These are phyloP conservation scores for Pluvialis apricaria DNA, from an alignment of 2,113 vertebrate genomes.

Conservation along the genomic window DNA sequence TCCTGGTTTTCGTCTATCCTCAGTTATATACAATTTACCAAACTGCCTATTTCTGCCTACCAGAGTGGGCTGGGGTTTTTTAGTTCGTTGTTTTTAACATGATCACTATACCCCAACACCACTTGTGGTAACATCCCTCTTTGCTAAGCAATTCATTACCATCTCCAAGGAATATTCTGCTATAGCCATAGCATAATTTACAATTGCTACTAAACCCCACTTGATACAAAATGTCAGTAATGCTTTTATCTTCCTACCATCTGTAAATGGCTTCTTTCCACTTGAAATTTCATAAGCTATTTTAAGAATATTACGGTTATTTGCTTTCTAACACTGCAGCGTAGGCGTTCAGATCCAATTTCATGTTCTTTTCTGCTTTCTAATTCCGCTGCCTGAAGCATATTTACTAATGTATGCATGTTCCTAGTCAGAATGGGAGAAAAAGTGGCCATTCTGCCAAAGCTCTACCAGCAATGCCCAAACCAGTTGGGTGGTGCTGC, in stretches of 20 bases:
- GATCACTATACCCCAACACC: background rate
- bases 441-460: constrained; percentile 17
- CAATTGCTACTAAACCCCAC: background rate
- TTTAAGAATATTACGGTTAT: constrained; percentile 44
- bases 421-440: background rate
- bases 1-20: background rate
- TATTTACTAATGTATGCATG: constrained; percentile 25
- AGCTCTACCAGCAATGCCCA: background rate
- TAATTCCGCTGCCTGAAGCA: constrained; percentile 51
- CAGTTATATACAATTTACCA: background rate
- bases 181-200: background rate
- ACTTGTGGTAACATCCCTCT: background rate
- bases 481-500: background rate
- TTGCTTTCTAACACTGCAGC: constrained; percentile 50
- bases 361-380: constrained; percentile 46
- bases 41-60: background rate
- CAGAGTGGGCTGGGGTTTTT: background rate
- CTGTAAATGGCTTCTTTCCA: constrained; percentile 35
- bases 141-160: background rate
- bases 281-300: constrained; percentile 38
- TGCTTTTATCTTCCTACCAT: constrained; percentile 5
- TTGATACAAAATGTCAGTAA: background rate
- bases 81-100: background rate
- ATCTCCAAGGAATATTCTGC: background rate
- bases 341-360: constrained; percentile 23